Conservation (phyloP, 2,797 vertebrate genomes). For the Calcarius lapponicus region DNA sequence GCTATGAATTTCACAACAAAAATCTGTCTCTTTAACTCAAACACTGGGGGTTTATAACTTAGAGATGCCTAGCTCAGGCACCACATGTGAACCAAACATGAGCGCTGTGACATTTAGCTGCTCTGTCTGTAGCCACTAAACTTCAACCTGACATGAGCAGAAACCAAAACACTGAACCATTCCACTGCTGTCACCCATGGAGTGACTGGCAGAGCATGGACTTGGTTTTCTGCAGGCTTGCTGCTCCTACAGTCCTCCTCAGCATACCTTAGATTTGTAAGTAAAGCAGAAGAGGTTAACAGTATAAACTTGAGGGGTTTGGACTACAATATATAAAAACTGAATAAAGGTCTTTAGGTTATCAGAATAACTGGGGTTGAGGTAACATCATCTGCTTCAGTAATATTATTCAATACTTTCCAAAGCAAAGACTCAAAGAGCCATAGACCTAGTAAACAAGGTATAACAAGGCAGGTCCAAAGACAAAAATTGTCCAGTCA, state of each 20-base stretch:
- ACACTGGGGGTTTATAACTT: neutral
- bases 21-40: neutral
- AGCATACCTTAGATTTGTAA: neutral
- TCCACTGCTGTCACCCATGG: neutral
- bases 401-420: neutral
- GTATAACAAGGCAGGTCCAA: neutral
- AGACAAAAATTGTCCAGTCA: neutral
- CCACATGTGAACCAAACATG: neutral
- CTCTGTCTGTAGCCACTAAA: neutral
- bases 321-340: neutral
- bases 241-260: neutral
- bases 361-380: neutral
- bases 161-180: neutral
- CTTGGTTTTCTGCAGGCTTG: neutral
- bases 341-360: neutral
- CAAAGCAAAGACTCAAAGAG: neutral
- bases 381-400: neutral
- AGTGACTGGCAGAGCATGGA: neutral
- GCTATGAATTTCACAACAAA: neutral
- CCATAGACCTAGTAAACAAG: neutral
- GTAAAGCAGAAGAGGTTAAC: neutral
- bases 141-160: neutral
- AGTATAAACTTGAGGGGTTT: neutral
- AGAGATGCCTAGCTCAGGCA: neutral
- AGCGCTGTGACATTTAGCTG: neutral